Conservation (phyloP, 2,113 vertebrate genomes). For the Myotis lucifugus region DNA sequence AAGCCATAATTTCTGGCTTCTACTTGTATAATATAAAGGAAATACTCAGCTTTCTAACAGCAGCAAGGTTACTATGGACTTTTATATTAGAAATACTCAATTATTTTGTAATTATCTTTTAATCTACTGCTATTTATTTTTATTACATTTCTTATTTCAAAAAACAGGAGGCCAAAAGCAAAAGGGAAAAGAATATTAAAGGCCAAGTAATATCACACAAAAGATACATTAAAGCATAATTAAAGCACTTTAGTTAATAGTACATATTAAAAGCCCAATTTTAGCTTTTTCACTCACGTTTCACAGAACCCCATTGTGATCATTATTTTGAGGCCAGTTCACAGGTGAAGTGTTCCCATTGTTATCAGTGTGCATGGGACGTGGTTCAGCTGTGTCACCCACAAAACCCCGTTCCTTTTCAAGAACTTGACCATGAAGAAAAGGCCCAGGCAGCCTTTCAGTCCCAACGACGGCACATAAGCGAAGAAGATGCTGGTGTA, state of each 20-base stretch:
- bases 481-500: constrained; percentile 82
- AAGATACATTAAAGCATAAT: not conserved
- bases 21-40: not conserved
- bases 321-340: constrained; percentile 9
- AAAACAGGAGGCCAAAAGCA: not conserved
- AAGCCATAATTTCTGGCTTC: not conserved
- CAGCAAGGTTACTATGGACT: not conserved
- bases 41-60: not conserved
- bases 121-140: not conserved
- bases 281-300: constrained; percentile 14
- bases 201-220: constrained; percentile 3
- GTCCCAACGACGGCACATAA: constrained; percentile 82
- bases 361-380: constrained; percentile 89
- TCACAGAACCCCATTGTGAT: not conserved
- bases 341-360: constrained; percentile 75
- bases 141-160: constrained; percentile 26
- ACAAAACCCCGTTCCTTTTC: constrained; percentile 96
- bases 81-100: constrained; percentile 53
- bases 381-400: constrained; percentile 97
- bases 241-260: constrained; percentile 39
- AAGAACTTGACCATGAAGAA: constrained; percentile 88
- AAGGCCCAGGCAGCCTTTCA: constrained; percentile 81
- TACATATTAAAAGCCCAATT: not conserved
- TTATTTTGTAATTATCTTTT: constrained; percentile 52
- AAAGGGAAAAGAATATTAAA: constrained; percentile 33